Base-by-base conservation (phyloP, 2,888 invertebrate genomes). In the Limnephilus marmoratus region DNA sequence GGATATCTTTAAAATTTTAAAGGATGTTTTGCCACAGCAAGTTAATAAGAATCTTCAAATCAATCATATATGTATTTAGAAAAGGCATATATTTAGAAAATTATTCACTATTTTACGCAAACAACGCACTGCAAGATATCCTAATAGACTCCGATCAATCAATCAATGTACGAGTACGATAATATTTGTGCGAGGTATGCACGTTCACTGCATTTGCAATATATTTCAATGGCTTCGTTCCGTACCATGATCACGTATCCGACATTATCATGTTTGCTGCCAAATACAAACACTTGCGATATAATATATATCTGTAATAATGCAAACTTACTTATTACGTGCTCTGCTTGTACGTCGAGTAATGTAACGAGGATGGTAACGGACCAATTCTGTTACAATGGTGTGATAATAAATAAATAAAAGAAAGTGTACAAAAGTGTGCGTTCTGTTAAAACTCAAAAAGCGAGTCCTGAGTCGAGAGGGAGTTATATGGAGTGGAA, bases 241-340 rank as follows among this genome's bases (percentile, higher is more conserved):
- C 24, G 53, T 68, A 68, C 4, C 13, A 24, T 24, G 53, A 68
- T 83, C 37, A 83, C 37, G 31, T 83, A 83, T 83, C 83, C 83
- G 31, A 83, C 83, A 83, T 34, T 34, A 83, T 83, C 83, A 18
- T 31, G 83, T 83, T 83, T 29, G 37, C 83, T 24, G 18, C 31
- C 83, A 83, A 83, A 83, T 37, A 37, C 37, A 83, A 83, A 83
- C 83, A 83, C 31, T 83, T 68, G 53, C 18, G 15, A 68, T 24
- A 49, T 45, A 45, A 53, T 53, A 18, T 53, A 18, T 53, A 53
- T 53, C 4, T 53, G 53, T 53, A 68, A 18, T 68, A 68, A 68
- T 24, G 53, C 53, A 18, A 18, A 68, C 53, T 68, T 68, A 68
- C 53, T 68, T 68, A 53, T 4, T 18, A 18, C 18, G 1, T 68